Evolutionary conservation across 2,797 vertebrate species (phyloP).

Genomic region (Gallinago solitaria): DNA sequence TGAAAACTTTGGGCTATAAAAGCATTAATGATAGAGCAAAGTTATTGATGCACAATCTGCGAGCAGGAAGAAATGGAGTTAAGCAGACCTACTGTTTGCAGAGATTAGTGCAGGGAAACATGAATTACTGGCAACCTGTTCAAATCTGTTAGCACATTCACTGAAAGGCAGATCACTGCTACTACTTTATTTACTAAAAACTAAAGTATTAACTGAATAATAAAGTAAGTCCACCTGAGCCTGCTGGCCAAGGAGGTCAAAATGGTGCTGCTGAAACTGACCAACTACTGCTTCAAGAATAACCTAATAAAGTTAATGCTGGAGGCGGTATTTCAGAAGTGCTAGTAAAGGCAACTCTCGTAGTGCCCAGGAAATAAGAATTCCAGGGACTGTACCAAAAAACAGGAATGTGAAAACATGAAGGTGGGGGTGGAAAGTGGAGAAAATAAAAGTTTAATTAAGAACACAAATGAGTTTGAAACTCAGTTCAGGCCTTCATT

Average conservation of each 20-base stretch:
- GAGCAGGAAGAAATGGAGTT: not conserved
- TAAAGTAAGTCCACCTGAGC: not conserved
- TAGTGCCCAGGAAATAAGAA: not conserved
- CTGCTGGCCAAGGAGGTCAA: not conserved
- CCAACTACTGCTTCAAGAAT: not conserved
- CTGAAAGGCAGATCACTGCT: not conserved
- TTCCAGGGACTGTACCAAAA: not conserved
- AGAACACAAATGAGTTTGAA: conserved; percentile 16
- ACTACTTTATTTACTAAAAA: not conserved
- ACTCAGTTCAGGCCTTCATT: conserved; percentile 22
- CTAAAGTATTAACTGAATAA: not conserved
- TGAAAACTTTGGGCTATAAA: not conserved
- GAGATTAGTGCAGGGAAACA: not conserved
- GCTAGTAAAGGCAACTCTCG: not conserved
- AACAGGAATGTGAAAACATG: not conserved
- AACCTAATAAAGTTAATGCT: conserved; percentile 3
- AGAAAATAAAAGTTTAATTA: conserved; percentile 52
- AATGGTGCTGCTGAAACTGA: not conserved
- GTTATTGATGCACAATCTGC: accelerated
- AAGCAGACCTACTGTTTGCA: not conserved
- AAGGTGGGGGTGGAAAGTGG: not conserved
- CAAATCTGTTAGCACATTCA: not conserved
- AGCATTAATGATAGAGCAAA: not conserved
- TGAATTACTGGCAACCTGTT: not conserved
- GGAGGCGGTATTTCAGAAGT: not conserved